Base-by-base conservation (phyloP, 2,797 vertebrate genomes). In the Coendou prehensilis region DNA sequence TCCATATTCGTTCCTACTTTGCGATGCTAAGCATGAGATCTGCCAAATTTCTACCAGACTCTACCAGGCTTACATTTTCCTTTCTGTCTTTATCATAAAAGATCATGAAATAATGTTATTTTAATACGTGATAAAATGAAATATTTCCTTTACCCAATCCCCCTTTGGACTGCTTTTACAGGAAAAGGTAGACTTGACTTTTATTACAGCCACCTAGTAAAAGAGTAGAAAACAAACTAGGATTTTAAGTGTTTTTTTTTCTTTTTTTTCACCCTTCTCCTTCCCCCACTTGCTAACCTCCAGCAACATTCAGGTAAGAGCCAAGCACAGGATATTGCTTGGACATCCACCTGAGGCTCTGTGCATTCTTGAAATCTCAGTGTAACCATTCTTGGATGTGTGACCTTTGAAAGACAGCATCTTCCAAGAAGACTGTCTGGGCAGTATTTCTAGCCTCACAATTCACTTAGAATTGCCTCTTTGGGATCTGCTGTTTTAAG, bases 61-160 rank as follows among this genome's bases (percentile, higher is more conserved):
- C 69, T 57, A 54, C 50, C 3, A 82, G 79, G 54, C 26, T 95
- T 89, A 75, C n/a, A 50, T 50, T 92, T 93, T 94, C 73, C 41
- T 87, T 61, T 91, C 28, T 79, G 30, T 52, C 11, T 96, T 93
- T 87, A 50, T 76, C 73, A 76, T 76, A 76, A 76, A 50, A 47
- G 73, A 61, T 79, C 33, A 47, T 71, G 90, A 69, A 89, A 91
- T 50, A 93, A 9, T 0, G 45, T 23, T 75, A 81, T 67, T 96
- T 93, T 93, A 93, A 89, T 54, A 78, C 45, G 71, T 45, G 13
- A 47, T 84, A 61, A 67, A 87, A 69, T 9, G 18, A 50, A 89
- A 61, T 64, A 5, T 89, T 28, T 69, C 57, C 86, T 95, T 81
- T 81, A 79, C 26, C 26, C 11, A 11, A 6, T 22, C 45, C 33